These are phyloP conservation scores for Misgurnus mizolepis DNA, from an alignment of 2,113 vertebrate genomes.

Conservation along the genomic window DNA sequence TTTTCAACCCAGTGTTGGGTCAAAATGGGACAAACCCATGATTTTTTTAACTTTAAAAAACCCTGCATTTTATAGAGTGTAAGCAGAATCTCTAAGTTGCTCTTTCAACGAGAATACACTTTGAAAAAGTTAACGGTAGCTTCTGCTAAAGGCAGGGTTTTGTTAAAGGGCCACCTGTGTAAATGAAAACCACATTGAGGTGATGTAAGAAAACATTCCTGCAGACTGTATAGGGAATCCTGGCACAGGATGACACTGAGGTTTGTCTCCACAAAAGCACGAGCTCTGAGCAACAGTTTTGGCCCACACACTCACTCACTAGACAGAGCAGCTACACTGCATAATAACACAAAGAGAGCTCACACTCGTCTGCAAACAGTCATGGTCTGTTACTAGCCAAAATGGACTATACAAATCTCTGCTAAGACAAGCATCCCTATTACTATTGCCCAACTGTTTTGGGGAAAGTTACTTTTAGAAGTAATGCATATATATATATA, in stretches of 20 bases:
- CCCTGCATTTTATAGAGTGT: no score
- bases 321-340: conserved; percentile 33
- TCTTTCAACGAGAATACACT: background rate
- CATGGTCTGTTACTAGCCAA: conserved; percentile 29
- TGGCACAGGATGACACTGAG: conserved; percentile 34
- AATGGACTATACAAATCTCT: conserved; percentile 1
- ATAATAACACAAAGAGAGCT: conserved; percentile 35
- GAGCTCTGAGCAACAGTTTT: conserved; percentile 30
- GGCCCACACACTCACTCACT: conserved; percentile 32
- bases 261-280: conserved; percentile 42
- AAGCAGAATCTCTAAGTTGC: no score
- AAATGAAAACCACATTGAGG: background rate
- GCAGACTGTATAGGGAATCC: conserved; percentile 6
- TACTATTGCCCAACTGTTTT: background rate
- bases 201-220: conserved; percentile 14
- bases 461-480: no score
- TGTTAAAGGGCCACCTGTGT: conserved; percentile 12
- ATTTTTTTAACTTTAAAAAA: no score
- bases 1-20: no score
- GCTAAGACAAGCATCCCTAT: background rate
- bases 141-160: background rate
- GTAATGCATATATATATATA: no score
- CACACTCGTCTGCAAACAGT: conserved; percentile 42
- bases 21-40: no score
- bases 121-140: no score